Conservation (phyloP, 2,888 invertebrate genomes). For the Glyphotaelius pellucidus region DNA sequence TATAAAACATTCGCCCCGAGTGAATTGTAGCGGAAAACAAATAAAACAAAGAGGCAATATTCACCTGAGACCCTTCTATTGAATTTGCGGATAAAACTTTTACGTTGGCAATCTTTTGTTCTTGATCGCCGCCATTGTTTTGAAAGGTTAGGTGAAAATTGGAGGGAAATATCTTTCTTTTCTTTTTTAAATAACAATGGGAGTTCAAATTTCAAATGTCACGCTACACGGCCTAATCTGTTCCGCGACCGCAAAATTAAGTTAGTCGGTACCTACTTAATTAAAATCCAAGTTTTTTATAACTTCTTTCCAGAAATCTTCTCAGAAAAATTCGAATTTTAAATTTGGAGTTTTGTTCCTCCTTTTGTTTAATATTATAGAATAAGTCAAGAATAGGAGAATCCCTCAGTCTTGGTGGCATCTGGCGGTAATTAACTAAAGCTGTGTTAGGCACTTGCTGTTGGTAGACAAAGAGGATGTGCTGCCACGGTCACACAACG, state of each 20-base stretch:
- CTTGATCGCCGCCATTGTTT: conserved; percentile 53
- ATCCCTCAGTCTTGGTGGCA: background rate
- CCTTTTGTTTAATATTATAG: background rate
- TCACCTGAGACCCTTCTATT: conserved; percentile 51
- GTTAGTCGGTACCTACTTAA: background rate
- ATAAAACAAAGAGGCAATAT: conserved; percentile 52
- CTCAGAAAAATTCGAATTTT: background rate
- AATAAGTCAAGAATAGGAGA: background rate
- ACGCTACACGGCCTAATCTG: background rate
- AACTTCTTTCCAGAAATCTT: background rate
- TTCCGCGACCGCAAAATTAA: background rate
- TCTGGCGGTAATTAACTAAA: too few relatives aligned
- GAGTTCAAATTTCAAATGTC: conserved; percentile 16
- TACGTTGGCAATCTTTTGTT: conserved; percentile 53
- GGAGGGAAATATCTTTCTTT: background rate
- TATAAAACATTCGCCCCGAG: conserved; percentile 43
- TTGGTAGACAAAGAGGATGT: too few relatives aligned
- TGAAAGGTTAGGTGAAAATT: conserved; percentile 49
- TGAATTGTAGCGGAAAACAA: conserved; percentile 17
- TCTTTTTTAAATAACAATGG: conserved; percentile 26
- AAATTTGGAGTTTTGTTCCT: background rate
- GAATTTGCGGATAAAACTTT: conserved; percentile 40
- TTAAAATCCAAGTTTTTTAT: background rate
- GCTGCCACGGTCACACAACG: too few relatives aligned
- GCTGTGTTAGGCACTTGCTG: too few relatives aligned